Evolutionary conservation across 1,140 invertebrate genomes (phyloP).

Genomic region (Drosophila ficusphila): DNA sequence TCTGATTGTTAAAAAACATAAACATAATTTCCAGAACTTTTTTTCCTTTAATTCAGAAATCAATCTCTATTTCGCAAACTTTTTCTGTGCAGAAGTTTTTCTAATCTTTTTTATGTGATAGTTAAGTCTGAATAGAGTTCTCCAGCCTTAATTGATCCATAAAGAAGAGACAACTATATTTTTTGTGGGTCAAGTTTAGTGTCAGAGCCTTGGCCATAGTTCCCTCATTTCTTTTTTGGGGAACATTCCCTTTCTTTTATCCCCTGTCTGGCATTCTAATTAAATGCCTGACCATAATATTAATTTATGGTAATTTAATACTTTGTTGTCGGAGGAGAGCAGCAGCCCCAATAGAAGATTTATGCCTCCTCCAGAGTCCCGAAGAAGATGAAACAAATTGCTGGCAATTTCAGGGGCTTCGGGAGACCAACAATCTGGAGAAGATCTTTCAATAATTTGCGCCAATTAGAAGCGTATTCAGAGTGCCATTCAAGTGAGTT

Average conservation of each 20-base stretch:
- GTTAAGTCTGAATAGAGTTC: conserved; percentile 1
- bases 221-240: conserved; percentile 1
- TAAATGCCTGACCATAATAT: conserved; percentile 66
- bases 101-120: background rate
- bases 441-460: conserved; percentile 74
- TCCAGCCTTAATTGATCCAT: conserved; percentile 4
- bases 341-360: conserved; percentile 35
- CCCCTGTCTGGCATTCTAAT: conserved; percentile 65
- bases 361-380: conserved; percentile 23
- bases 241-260: conserved; percentile 2
- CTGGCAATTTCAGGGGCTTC: conserved; percentile 56
- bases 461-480: conserved; percentile 74
- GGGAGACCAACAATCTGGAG: conserved; percentile 41
- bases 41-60: too few relatives aligned
- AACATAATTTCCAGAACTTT: background rate
- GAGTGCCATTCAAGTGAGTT: conserved; percentile 39
- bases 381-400: conserved; percentile 54
- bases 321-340: conserved; percentile 38
- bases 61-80: background rate
- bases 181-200: conserved; percentile 61
- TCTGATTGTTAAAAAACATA: background rate
- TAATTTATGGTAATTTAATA: conserved; percentile 81
- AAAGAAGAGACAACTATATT: conserved; percentile 14
- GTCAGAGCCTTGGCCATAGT: conserved; percentile 40
- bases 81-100: background rate